phyloP scores from a whole-genome alignment of 2,113 vertebrate species.

The Lepisosteus osseus region DNA sequence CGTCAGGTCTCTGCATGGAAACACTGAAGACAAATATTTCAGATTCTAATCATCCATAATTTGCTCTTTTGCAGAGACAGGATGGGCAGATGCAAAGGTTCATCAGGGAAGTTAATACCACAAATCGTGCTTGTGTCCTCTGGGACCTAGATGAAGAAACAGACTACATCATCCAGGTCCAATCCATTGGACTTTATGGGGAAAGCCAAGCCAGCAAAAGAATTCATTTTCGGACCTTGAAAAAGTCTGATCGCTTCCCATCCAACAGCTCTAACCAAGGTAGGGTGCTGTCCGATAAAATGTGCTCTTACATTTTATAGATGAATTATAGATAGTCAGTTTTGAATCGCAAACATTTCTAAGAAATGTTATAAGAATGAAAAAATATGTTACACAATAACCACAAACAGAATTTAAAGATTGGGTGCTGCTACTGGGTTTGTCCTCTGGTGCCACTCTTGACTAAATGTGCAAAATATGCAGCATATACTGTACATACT shows the following conservation, averaged over 20 bases:
- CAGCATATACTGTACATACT: too few species aligned
- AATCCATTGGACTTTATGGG: slow-evolving; percentile 87
- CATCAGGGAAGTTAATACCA: slow-evolving; percentile 96
- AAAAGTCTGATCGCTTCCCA: slow-evolving; percentile 84
- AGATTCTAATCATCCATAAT: not conserved
- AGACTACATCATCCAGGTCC: slow-evolving; percentile 91
- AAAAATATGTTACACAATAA: too few species aligned
- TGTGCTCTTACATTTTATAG: too few species aligned
- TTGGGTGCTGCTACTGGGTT: too few species aligned
- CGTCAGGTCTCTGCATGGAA: too few species aligned
- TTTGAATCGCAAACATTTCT: too few species aligned
- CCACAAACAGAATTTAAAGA: too few species aligned
- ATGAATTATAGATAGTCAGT: too few species aligned
- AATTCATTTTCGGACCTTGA: slow-evolving; percentile 88
- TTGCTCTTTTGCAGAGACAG: slow-evolving; percentile 70
- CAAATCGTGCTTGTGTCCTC: slow-evolving; percentile 88
- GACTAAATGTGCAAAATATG: too few species aligned
- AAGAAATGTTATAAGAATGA: too few species aligned
- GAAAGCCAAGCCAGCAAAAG: slow-evolving; percentile 91
- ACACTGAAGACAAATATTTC: slow-evolving; percentile 16
- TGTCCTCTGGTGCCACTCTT: too few species aligned
- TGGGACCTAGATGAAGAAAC: slow-evolving; percentile 96
- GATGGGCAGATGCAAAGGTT: slow-evolving; percentile 91
- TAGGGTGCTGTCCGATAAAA: slow-evolving; percentile 39
- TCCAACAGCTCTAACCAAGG: slow-evolving; percentile 95